phyloP scores from a whole-genome alignment of 2,797 vertebrate genomes.

The Phalanger gymnotis region DNA sequence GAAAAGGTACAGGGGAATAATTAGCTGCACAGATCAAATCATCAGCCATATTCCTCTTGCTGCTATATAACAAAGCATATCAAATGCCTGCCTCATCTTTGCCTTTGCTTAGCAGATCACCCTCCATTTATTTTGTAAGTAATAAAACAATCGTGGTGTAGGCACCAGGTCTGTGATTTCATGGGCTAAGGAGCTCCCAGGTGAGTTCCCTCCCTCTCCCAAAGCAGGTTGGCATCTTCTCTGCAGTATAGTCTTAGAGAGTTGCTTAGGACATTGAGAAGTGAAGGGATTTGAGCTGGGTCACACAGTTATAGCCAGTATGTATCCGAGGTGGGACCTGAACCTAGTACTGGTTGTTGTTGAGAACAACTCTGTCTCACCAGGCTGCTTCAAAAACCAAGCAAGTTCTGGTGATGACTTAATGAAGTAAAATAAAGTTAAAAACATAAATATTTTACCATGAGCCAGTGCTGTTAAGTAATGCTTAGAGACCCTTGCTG shows the following conservation, averaged over 20 bases:
- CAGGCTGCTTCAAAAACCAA: neutral
- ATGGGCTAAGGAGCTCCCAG: neutral
- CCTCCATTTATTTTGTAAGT: neutral
- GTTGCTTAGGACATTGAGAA: neutral
- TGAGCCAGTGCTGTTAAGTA: neutral
- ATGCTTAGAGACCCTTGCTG: neutral
- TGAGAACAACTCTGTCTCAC: neutral
- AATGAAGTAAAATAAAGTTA: neutral
- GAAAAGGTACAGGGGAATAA: neutral
- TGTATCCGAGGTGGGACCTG: neutral
- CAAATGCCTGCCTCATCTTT: neutral
- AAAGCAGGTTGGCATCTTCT: neutral
- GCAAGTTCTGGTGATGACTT: neutral
- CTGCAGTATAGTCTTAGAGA: neutral
- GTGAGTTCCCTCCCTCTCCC: neutral
- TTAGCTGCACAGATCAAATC: neutral
- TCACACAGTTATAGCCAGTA: neutral
- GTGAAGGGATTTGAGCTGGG: neutral
- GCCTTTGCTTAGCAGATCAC: neutral
- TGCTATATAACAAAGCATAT: neutral
- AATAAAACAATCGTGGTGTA: neutral
- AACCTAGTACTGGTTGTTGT: neutral
- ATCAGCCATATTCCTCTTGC: neutral
- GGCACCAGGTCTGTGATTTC: neutral
- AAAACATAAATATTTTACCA: neutral